Percentiles rank a stretch among this genome's conserved stretches.
phyloP scores from a whole-genome alignment of 2,113 vertebrate genomes.

The Oceanodroma tethys region DNA sequence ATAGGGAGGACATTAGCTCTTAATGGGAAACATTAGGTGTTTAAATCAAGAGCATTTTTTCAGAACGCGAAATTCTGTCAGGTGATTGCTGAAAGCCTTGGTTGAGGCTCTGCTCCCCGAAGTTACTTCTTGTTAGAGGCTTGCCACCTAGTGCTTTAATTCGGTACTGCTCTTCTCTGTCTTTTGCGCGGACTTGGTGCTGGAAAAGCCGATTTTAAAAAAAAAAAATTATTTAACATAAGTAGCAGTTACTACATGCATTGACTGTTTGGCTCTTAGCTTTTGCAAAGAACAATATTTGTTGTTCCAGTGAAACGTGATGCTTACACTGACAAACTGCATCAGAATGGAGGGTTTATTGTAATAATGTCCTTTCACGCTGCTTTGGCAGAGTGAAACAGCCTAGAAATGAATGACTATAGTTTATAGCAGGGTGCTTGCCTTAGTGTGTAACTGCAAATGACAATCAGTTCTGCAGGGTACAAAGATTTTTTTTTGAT shows the following conservation, averaged over 20 bases:
- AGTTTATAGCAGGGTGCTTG: not conserved
- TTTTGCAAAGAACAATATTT: not conserved
- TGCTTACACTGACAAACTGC: not conserved
- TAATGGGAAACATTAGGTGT: not conserved
- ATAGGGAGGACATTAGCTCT: not conserved
- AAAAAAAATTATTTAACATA: rapidly evolving
- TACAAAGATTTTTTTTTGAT: not conserved
- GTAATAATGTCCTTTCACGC: rapidly evolving
- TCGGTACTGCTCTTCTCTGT: not conserved
- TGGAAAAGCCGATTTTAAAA: not conserved
- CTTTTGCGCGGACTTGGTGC: not conserved
- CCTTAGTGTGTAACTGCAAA: not conserved
- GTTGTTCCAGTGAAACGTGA: not conserved
- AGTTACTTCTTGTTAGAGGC: not conserved
- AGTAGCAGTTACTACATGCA: not conserved
- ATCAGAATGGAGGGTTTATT: rapidly evolving
- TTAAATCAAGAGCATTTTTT: not conserved
- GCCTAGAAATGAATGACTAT: rapidly evolving
- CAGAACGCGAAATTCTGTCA: not conserved
- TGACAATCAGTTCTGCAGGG: not conserved
- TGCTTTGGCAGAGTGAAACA: not conserved
- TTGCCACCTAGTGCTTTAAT: slow-evolving; percentile 47
- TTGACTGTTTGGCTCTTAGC: not conserved
- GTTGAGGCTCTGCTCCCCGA: not conserved
- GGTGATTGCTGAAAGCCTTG: not conserved